Conservation (phyloP, 2,888 invertebrate genomes). For the Leptopilina syphax region DNA sequence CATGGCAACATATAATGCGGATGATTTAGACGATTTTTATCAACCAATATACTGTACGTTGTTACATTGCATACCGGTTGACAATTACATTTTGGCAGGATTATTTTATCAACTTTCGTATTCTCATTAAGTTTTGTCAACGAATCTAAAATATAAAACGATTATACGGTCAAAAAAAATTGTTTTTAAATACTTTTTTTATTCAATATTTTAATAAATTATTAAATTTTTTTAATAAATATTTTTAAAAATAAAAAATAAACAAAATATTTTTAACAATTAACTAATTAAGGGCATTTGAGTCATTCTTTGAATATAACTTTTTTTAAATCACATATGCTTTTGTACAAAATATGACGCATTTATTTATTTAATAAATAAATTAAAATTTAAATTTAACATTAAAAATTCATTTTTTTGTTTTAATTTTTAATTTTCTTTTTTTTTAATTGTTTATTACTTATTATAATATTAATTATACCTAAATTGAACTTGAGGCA, state of each 20-base stretch:
- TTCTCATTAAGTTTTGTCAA: neutral
- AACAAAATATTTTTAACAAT: too few species aligned
- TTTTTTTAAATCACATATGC: too few species aligned
- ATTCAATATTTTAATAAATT: too few species aligned
- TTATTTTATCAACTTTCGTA: neutral
- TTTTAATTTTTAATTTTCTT: neutral
- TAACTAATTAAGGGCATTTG: too few species aligned
- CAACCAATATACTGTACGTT: neutral
- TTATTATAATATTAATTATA: neutral
- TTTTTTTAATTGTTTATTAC: neutral
- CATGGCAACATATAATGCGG: neutral
- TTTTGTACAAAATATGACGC: too few species aligned
- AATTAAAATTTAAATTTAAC: too few species aligned
- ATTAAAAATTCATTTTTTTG: neutral
- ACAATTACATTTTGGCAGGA: constrained; percentile 3
- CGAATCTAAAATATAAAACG: neutral
- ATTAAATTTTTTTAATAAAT: too few species aligned
- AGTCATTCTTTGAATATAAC: too few species aligned
- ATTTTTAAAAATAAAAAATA: too few species aligned
- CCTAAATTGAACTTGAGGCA: neutral
- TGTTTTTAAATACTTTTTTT: too few species aligned
- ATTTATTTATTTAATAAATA: too few species aligned
- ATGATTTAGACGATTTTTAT: neutral
- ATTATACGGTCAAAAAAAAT: too few species aligned
- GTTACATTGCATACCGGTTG: neutral